A percentile compares a stretch with the other conserved stretches of the same genome.
Conservation (phyloP, 2,113 vertebrate genomes). For the Arizona elegans region DNA sequence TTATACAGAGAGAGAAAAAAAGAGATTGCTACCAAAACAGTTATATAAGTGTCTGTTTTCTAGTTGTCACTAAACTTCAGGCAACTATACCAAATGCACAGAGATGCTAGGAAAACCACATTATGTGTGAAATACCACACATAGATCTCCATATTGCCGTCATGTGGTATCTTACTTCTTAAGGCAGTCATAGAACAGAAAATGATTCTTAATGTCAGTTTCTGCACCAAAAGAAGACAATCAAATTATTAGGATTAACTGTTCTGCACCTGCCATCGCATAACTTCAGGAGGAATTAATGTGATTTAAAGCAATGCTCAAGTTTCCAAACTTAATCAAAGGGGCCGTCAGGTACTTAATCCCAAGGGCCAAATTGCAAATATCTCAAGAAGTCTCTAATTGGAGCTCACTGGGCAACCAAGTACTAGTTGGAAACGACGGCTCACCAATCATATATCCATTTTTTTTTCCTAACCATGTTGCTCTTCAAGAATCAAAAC, state of each 20-base stretch:
- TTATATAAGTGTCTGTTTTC: fast-evolving
- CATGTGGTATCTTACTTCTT: fast-evolving
- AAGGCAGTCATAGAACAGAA: neutral
- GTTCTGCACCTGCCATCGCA: neutral
- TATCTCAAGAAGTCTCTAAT: slow-evolving; percentile 23
- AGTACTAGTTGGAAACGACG: slow-evolving; percentile 8
- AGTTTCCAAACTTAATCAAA: slow-evolving; percentile 21
- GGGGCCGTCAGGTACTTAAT: neutral
- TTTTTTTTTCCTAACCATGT: neutral
- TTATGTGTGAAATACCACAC: fast-evolving
- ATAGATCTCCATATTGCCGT: fast-evolving
- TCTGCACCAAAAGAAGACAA: neutral
- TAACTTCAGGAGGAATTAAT: slow-evolving; percentile 14
- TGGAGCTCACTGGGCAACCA: neutral
- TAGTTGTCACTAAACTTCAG: fast-evolving
- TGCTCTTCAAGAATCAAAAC: slow-evolving; percentile 13
- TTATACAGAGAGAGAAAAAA: fast-evolving
- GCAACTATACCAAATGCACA: neutral
- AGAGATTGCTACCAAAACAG: fast-evolving
- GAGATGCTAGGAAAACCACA: neutral
- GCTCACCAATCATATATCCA: slow-evolving; percentile 9
- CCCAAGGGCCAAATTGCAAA: slow-evolving; percentile 10
- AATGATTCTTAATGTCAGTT: neutral
- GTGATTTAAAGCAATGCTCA: slow-evolving; percentile 20
- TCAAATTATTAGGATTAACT: neutral